Evolutionary conservation across 2,113 vertebrate species (phyloP).

Genomic region (Naja naja): DNA sequence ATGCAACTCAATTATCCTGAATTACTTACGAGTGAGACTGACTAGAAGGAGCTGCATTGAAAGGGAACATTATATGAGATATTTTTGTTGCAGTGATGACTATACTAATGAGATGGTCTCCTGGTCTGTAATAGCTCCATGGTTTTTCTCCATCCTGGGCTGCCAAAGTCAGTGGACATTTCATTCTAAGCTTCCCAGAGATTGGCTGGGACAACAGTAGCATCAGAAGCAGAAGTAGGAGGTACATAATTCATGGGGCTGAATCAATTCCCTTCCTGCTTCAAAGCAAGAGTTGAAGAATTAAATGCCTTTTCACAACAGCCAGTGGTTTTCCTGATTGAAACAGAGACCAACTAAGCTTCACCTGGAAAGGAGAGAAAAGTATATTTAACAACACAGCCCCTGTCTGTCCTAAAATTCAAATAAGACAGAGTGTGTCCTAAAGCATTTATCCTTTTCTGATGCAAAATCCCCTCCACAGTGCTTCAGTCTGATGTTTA

Average conservation of each 20-base stretch:
- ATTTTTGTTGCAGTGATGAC: background rate
- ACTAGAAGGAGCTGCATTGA: background rate
- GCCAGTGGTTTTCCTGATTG: no score
- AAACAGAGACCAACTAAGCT: background rate
- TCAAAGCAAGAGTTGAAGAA: background rate
- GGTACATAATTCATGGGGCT: background rate
- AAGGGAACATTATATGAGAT: background rate
- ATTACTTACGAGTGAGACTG: background rate
- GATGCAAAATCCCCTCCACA: no score
- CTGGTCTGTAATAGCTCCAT: background rate
- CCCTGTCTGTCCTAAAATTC: background rate
- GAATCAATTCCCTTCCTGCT: background rate
- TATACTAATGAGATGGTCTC: background rate
- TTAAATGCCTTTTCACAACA: background rate
- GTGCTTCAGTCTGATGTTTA: no score
- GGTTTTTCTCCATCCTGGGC: background rate
- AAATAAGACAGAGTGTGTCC: no score
- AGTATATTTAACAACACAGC: background rate
- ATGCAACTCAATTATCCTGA: background rate
- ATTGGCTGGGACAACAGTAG: background rate
- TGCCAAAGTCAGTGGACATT: background rate
- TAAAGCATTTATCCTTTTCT: no score
- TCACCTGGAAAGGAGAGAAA: background rate
- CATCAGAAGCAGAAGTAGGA: background rate
- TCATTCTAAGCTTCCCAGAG: background rate